phyloP scores from a whole-genome alignment of 2,888 invertebrate genomes.

The Chalcosyrphus nemorum region DNA sequence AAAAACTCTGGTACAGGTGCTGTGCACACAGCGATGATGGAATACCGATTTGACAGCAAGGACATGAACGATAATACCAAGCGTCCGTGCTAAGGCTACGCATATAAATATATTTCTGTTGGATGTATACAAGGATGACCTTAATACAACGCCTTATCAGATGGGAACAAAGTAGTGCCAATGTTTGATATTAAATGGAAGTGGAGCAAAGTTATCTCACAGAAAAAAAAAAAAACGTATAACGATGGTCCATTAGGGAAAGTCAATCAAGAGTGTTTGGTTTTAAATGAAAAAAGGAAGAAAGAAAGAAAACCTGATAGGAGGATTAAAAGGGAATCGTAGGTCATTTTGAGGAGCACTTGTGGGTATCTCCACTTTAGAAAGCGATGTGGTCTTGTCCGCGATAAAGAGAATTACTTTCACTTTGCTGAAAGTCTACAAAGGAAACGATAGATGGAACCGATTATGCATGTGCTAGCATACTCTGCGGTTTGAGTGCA shows the following conservation, averaged over 20 bases:
- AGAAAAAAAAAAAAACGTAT: not conserved
- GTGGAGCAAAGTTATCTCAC: slow-evolving; percentile 21
- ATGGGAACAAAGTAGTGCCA: slow-evolving; percentile 40
- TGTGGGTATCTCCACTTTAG: no score
- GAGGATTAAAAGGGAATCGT: no score
- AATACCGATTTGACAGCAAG: slow-evolving; percentile 48
- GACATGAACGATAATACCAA: slow-evolving; percentile 36
- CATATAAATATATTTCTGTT: slow-evolving; percentile 19
- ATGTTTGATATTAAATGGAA: slow-evolving; percentile 42
- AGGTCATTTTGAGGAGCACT: no score
- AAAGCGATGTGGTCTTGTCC: no score
- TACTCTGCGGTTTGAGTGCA: no score
- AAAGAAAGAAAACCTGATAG: no score
- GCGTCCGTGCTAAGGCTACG: slow-evolving; percentile 21
- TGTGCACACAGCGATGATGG: slow-evolving; percentile 40
- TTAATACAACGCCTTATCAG: slow-evolving; percentile 64
- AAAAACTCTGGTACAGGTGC: not conserved
- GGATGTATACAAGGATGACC: slow-evolving; percentile 28
- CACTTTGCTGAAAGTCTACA: no score
- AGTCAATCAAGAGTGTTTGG: not conserved
- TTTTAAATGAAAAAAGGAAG: not conserved
- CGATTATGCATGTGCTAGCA: no score
- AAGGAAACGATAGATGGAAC: no score
- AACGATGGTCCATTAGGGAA: not conserved
- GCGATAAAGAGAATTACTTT: no score